Conservation (phyloP, 2,113 vertebrate genomes). For the Donacobius atricapilla region DNA sequence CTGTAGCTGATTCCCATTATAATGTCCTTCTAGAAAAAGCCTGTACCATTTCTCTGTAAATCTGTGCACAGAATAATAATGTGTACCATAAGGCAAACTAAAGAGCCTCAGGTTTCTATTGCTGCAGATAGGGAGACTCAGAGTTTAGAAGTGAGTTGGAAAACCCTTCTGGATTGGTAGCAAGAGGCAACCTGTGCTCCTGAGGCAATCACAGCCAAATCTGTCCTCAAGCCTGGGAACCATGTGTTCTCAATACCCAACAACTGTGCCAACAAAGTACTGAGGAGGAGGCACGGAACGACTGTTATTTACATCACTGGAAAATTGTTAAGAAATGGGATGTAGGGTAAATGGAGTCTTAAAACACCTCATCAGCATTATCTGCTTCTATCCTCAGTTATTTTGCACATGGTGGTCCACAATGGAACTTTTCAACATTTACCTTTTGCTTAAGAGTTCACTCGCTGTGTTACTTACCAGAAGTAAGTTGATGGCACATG, state of each 20-base stretch:
- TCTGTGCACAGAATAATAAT: conserved; percentile 57
- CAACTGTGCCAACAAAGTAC: not conserved
- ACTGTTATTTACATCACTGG: not conserved
- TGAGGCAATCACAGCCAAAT: conserved; percentile 4
- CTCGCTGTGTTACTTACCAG: not conserved
- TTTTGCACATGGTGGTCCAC: not conserved
- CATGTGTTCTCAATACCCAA: not conserved
- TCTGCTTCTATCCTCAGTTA: not conserved
- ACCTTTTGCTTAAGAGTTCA: not conserved
- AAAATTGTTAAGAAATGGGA: not conserved
- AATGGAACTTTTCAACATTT: conserved; percentile 2
- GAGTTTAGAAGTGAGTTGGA: not conserved
- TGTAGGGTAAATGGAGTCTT: not conserved
- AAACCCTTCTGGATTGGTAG: not conserved
- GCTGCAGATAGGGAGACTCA: not conserved
- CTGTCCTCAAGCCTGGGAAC: not conserved
- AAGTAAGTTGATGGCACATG: not conserved
- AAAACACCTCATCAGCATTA: conserved; percentile 20
- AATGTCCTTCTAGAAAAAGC: conserved; percentile 31
- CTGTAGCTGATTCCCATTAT: conserved; percentile 55
- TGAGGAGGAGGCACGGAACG: not conserved
- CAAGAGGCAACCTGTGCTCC: conserved; percentile 40
- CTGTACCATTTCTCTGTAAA: conserved; percentile 1
- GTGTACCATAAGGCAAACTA: not conserved
- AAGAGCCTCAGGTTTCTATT: conserved; percentile 26